These are phyloP conservation scores for Matsumyia berberina DNA, from an alignment of 2,888 invertebrate species.

Conservation along the genomic window DNA sequence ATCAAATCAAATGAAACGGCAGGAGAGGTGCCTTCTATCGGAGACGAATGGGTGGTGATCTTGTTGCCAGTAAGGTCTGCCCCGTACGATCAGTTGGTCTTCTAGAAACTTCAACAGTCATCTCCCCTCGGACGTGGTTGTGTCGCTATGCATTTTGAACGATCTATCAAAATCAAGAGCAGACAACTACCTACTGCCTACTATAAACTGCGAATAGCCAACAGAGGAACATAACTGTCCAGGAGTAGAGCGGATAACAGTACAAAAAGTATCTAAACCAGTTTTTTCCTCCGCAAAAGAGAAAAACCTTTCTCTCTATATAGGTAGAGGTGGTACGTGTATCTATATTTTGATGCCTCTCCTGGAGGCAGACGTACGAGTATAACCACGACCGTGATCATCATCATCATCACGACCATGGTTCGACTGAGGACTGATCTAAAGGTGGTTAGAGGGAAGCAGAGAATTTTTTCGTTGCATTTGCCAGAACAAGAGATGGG, in stretches of 20 bases:
- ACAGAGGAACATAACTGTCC: slow-evolving; percentile 38
- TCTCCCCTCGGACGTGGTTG: slow-evolving; percentile 1
- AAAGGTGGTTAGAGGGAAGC: slow-evolving; percentile 17
- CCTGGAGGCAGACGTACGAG: slow-evolving; percentile 48
- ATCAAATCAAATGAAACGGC: slow-evolving; percentile 56
- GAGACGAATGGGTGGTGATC: slow-evolving; percentile 22
- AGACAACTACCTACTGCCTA: slow-evolving; percentile 28
- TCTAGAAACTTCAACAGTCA: background rate
- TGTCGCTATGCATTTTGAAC: slow-evolving; percentile 15
- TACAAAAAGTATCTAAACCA: slow-evolving; percentile 54
- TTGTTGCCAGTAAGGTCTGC: slow-evolving; percentile 2
- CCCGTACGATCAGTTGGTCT: slow-evolving; percentile 10
- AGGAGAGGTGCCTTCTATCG: slow-evolving; percentile 26
- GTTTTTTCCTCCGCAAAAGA: slow-evolving; percentile 38
- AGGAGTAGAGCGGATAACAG: slow-evolving; percentile 26
- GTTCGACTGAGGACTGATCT: slow-evolving; percentile 49
- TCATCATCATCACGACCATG: slow-evolving; percentile 35
- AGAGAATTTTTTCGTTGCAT: slow-evolving; percentile 34
- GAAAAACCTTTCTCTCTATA: slow-evolving; percentile 65
- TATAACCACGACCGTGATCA: slow-evolving; percentile 47
- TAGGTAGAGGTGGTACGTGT: background rate
- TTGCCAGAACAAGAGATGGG: slow-evolving; percentile 25
- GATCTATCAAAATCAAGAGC: slow-evolving; percentile 59
- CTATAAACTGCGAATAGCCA: slow-evolving; percentile 3
- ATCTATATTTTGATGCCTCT: slow-evolving; percentile 28